phyloP scores from a whole-genome alignment of 1,140 invertebrate genomes.

The Eriocheir sinensis region DNA sequence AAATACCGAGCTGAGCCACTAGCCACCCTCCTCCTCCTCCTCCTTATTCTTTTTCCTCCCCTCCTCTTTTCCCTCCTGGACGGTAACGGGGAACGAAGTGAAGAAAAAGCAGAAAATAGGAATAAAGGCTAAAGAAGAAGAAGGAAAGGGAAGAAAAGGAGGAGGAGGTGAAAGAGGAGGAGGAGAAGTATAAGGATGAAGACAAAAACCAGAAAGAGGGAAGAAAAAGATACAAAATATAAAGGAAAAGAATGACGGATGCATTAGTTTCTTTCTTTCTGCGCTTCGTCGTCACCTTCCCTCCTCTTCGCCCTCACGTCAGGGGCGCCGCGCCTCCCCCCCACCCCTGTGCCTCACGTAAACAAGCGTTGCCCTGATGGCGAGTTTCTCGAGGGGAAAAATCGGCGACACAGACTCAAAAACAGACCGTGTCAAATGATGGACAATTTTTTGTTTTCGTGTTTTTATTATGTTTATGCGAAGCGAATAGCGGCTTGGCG shows the following conservation, averaged over 20 bases:
- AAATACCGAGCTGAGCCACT: conserved; percentile 10
- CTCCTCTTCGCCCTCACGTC: too few relatives aligned
- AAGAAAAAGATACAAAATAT: too few relatives aligned
- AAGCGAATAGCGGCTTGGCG: too few relatives aligned
- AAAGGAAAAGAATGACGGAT: neutral
- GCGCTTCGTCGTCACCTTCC: neutral
- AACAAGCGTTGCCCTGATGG: neutral
- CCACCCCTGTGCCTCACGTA: neutral
- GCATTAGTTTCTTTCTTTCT: neutral
- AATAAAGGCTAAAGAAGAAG: too few relatives aligned
- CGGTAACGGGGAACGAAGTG: too few relatives aligned
- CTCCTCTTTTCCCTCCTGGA: too few relatives aligned
- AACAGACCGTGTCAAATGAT: neutral
- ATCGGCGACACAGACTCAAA: neutral
- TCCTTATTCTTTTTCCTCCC: too few relatives aligned
- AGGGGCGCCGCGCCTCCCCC: neutral
- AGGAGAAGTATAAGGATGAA: neutral
- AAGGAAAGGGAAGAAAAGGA: neutral
- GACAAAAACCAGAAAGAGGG: too few relatives aligned
- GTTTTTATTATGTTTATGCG: neutral
- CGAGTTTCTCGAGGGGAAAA: neutral
- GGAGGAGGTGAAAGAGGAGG: neutral
- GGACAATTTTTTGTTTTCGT: too few relatives aligned
- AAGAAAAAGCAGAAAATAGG: too few relatives aligned
- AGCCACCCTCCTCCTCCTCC: too few relatives aligned